phyloP scores from a whole-genome alignment of 2,113 vertebrate genomes.

The Salvelinus sp. region DNA sequence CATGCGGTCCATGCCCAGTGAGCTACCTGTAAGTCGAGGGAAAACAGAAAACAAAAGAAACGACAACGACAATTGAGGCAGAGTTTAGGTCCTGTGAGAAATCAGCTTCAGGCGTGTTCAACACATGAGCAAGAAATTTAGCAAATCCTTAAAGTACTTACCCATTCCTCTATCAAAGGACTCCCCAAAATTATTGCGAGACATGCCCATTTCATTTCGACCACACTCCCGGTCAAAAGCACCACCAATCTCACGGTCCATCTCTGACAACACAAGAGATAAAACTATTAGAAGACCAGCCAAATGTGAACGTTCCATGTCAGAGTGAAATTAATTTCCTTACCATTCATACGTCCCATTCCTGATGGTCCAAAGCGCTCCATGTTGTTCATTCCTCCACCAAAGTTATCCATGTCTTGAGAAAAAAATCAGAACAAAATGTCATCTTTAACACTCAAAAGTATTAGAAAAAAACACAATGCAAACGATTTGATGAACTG shows the following conservation, averaged over 20 bases:
- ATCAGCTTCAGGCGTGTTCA: neutral
- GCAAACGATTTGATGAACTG: neutral
- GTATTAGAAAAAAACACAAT: neutral
- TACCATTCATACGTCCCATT: constrained; percentile 92
- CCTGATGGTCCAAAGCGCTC: constrained; percentile 89
- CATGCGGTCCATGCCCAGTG: constrained; percentile 84
- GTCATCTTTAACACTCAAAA: neutral
- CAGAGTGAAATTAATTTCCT: constrained; percentile 30
- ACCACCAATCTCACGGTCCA: constrained; percentile 86
- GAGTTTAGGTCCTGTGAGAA: neutral
- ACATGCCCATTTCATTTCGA: constrained; percentile 88
- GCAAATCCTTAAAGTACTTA: constrained; percentile 63
- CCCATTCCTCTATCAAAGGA: constrained; percentile 87
- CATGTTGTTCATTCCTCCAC: constrained; percentile 83
- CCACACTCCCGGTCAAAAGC: constrained; percentile 85
- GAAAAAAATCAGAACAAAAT: neutral
- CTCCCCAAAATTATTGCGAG: constrained; percentile 85
- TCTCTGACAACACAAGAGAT: constrained; percentile 76
- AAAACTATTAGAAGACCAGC: constrained; percentile 50
- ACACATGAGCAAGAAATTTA: neutral
- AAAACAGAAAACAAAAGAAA: neutral
- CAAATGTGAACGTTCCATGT: constrained; percentile 8
- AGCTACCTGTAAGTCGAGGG: constrained; percentile 60
- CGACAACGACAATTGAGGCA: neutral
- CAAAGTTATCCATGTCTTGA: constrained; percentile 91